phyloP scores from a whole-genome alignment of 1,140 invertebrate genomes.

The Drepana arcuata region DNA sequence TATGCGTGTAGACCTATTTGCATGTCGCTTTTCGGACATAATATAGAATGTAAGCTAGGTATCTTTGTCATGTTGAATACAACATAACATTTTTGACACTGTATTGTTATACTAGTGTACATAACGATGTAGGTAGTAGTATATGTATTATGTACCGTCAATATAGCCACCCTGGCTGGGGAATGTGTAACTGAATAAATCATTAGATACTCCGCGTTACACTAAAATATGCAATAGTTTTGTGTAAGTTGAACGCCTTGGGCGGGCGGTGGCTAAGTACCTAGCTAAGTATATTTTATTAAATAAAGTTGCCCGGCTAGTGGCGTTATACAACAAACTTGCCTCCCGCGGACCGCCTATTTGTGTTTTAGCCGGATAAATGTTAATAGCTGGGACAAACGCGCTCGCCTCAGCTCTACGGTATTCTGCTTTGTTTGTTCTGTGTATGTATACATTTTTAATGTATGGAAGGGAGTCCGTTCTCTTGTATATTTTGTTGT shows the following conservation, averaged over 20 bases:
- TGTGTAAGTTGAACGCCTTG: conserved; percentile 55
- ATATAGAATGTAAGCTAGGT: no score
- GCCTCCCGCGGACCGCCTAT: conserved; percentile 33
- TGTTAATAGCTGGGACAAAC: conserved; percentile 22
- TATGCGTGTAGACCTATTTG: no score
- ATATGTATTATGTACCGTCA: conserved; percentile 53
- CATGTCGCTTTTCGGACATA: no score
- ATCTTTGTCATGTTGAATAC: no score
- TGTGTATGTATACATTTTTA: conserved; percentile 22
- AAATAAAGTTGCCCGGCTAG: conserved; percentile 35
- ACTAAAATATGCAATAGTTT: conserved; percentile 66
- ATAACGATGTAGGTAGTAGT: conserved; percentile 10
- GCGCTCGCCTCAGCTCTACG: conserved; percentile 2
- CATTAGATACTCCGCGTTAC: conserved; percentile 44
- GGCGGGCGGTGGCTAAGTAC: conserved; percentile 36
- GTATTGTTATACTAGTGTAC: no score
- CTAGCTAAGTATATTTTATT: conserved; percentile 44
- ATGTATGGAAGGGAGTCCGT: conserved; percentile 2
- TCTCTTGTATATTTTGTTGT: neutral
- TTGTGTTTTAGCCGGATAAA: conserved; percentile 24
- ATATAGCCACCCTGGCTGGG: conserved; percentile 41
- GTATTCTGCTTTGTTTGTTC: conserved; percentile 15
- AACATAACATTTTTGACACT: no score
- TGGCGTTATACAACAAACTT: conserved; percentile 42
- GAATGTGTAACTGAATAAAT: conserved; percentile 59